Conservation (phyloP, 2,888 invertebrate species). For the Leptura quadrifasciata region DNA sequence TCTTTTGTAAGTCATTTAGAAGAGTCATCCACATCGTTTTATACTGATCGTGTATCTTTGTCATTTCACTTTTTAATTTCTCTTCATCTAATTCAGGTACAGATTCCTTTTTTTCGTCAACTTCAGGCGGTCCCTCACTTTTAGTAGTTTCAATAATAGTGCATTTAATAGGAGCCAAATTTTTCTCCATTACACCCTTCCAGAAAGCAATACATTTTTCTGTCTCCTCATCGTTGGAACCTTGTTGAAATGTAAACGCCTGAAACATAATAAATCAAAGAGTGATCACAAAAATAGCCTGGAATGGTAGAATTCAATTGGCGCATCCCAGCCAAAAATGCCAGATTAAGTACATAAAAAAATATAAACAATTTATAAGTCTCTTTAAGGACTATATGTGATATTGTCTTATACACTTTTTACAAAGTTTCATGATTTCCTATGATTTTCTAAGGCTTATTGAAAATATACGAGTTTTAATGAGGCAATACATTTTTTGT, state of each 20-base stretch:
- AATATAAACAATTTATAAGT: too few relatives aligned
- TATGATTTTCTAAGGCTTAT: too few relatives aligned
- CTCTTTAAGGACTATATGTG: too few relatives aligned
- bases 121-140: conserved; percentile 8
- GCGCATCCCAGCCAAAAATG: too few relatives aligned
- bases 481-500: too few relatives aligned
- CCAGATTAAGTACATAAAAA: too few relatives aligned
- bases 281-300: too few relatives aligned
- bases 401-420: too few relatives aligned
- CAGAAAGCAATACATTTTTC: conserved; percentile 65
- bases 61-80: conserved; percentile 19
- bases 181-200: conserved; percentile 63
- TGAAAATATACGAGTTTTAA: too few relatives aligned
- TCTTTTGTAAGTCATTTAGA: conserved; percentile 59
- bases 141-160: conserved; percentile 57
- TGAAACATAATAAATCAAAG: neutral
- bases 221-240: conserved; percentile 59
- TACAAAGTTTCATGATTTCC: too few relatives aligned
- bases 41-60: conserved; percentile 50
- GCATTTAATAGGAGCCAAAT: conserved; percentile 64
- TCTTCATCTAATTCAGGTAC: conserved; percentile 5
- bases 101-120: conserved; percentile 21
- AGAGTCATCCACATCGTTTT: conserved; percentile 56
- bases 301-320: too few relatives aligned
- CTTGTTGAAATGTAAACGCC: conserved; percentile 61